Conservation (phyloP, 2,888 invertebrate species). For the Mactromeris polynyma region DNA sequence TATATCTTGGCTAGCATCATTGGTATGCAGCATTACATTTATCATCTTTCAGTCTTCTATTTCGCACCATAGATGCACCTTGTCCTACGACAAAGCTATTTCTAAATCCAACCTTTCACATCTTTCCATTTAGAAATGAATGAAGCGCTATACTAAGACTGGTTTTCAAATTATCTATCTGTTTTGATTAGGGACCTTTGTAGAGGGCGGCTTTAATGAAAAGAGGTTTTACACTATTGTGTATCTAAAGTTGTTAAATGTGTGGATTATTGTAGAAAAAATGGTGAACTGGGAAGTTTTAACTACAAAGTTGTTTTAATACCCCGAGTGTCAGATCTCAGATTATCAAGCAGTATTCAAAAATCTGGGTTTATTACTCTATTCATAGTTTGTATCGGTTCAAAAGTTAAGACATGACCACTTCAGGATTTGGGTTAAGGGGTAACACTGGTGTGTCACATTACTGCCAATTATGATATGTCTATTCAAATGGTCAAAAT, state of each 20-base stretch:
- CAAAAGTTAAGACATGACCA: background rate
- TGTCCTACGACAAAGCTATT: slow-evolving; percentile 23
- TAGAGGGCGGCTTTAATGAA: slow-evolving; percentile 14
- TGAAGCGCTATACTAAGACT: background rate
- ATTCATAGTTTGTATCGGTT: background rate
- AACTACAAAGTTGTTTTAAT: background rate
- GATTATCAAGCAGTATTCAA: background rate
- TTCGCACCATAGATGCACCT: slow-evolving; percentile 6
- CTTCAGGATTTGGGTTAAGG: background rate
- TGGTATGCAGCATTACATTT: background rate
- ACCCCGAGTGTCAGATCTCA: background rate
- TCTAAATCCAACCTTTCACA: slow-evolving; percentile 25
- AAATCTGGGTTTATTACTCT: background rate
- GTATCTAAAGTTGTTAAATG: background rate
- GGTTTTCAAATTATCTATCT: slow-evolving; percentile 17
- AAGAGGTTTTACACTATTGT: slow-evolving; percentile 15
- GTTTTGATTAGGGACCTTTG: slow-evolving; percentile 8
- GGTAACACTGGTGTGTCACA: background rate
- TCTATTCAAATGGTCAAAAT: no score
- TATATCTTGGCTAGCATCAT: background rate
- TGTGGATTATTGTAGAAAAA: background rate
- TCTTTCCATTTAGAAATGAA: slow-evolving; percentile 1
- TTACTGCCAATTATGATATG: no score
- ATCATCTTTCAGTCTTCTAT: background rate
- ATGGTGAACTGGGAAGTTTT: background rate